phyloP scores from a whole-genome alignment of 2,113 vertebrate species.

The Kryptolebias marmoratus region DNA sequence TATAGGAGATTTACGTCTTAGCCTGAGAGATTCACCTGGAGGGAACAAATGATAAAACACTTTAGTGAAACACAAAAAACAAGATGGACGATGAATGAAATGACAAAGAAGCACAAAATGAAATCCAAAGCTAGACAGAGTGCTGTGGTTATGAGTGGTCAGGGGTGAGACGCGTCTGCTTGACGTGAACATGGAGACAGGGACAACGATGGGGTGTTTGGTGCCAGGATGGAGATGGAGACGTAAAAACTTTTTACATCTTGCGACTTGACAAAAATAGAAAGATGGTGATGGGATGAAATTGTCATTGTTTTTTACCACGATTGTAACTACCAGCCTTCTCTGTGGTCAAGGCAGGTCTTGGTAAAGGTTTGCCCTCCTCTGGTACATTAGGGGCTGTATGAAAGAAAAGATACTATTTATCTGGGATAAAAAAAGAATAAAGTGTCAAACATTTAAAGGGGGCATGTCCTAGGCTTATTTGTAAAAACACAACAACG shows the following conservation, averaged over 20 bases:
- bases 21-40: constrained; percentile 44
- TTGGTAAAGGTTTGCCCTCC: constrained; percentile 75
- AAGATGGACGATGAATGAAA: constrained; percentile 56
- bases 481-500: neutral
- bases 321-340: constrained; percentile 70
- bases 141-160: constrained; percentile 40
- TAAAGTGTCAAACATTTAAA: constrained; percentile 44
- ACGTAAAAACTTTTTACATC: constrained; percentile 63
- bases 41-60: constrained; percentile 55
- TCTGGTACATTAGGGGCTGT: constrained; percentile 77
- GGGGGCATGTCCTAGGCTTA: constrained; percentile 38
- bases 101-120: constrained; percentile 48
- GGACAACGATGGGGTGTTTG: constrained; percentile 52
- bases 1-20: constrained; percentile 28
- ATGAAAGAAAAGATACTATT: constrained; percentile 75
- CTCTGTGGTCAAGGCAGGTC: constrained; percentile 74
- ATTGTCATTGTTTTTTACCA: constrained; percentile 76
- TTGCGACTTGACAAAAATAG: constrained; percentile 67
- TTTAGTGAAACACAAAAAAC: constrained; percentile 39
- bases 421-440: constrained; percentile 39
- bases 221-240: constrained; percentile 64
- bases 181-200: constrained; percentile 61
- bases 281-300: constrained; percentile 70
- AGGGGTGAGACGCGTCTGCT: constrained; percentile 46
- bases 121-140: constrained; percentile 38